Evolutionary conservation across 2,888 invertebrate species (phyloP), one percentile per base, ranked within the genome.

Genomic region (Lampropteryx suffumata): DNA sequence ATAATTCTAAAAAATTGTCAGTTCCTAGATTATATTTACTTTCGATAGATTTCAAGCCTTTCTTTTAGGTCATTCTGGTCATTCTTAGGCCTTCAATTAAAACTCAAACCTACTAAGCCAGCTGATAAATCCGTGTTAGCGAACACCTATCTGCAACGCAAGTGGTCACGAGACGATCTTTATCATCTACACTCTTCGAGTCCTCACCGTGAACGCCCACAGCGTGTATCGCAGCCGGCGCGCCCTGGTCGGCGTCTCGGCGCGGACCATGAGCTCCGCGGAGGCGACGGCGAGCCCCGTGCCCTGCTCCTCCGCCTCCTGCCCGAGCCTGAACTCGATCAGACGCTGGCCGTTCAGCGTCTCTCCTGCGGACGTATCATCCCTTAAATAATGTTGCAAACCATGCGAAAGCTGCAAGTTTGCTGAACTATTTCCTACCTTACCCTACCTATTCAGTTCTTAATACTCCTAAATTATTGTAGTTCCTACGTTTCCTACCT

Each of bases 311-410:
- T 73, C 75, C 40, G 87, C 85, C 66, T 93, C 93, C 62, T 92
- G 91, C 60, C 93, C 93, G 71, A 95, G 93, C 47, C 95, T 93
- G 87, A 97, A 97, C 82, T 97, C 96, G 66, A 97, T 92, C 67
- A 97, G 90, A 50, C 95, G 94, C 82, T 97, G 97, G 42, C 96
- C 95, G 78, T 97, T 97, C 69, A 96, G 91, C 72, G 94, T 93
- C 66, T 94, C 93, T 70, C 97, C 97, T 97, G 91, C 26, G 77
- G 74, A 73, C 46, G 3, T 11, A 52, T 14, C 40, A 48, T 57
- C 30, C 9, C 11, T 58, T 12, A 36, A 6, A 33, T n/a, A 33
- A 5, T 30, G 28, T 9, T 21, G 24, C 33, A 47, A 33, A 28
- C 21, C 28, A 1, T 24, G 14, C 24, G n/a, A 1, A 12, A 12